Percentiles rank a stretch among this genome's conserved stretches.
These are phyloP conservation scores for Pantala flavescens DNA, from an alignment of 1,140 invertebrate species.

Conservation along the genomic window DNA sequence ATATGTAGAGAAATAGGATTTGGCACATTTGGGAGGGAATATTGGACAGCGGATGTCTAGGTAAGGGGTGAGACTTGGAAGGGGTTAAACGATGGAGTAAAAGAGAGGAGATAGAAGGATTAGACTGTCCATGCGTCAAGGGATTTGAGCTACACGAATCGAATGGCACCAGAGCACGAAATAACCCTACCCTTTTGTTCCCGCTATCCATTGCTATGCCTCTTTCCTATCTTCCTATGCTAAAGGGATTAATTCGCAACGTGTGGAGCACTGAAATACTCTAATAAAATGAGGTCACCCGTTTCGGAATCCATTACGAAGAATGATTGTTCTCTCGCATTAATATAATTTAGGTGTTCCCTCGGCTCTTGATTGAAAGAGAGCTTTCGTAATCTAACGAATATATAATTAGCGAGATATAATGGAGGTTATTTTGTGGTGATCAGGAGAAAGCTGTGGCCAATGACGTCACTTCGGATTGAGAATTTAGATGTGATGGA, in stretches of 20 bases:
- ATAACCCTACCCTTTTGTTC: neutral
- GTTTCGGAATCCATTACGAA: no score
- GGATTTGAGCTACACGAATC: conserved; percentile 5
- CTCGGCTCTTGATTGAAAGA: no score
- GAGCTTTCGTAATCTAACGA: no score
- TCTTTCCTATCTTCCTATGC: neutral
- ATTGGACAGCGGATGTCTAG: neutral
- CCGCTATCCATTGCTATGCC: neutral
- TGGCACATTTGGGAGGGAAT: neutral
- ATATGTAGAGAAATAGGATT: neutral
- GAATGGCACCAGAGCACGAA: conserved; percentile 3
- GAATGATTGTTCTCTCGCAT: no score
- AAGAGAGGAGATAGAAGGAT: conserved; percentile 2
- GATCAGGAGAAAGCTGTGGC: no score
- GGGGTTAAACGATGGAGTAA: neutral
- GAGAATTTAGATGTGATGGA: no score
- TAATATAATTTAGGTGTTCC: no score
- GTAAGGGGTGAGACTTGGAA: neutral
- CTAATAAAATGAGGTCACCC: no score
- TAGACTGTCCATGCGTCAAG: neutral
- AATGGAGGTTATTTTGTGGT: no score
- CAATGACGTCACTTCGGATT: no score
- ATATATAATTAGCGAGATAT: no score
- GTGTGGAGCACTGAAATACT: no score
- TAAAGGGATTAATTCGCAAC: neutral